A percentile compares a stretch with the other conserved stretches of the same genome.
Conservation (phyloP, 2,113 vertebrate genomes). For the Myotis davidii region DNA sequence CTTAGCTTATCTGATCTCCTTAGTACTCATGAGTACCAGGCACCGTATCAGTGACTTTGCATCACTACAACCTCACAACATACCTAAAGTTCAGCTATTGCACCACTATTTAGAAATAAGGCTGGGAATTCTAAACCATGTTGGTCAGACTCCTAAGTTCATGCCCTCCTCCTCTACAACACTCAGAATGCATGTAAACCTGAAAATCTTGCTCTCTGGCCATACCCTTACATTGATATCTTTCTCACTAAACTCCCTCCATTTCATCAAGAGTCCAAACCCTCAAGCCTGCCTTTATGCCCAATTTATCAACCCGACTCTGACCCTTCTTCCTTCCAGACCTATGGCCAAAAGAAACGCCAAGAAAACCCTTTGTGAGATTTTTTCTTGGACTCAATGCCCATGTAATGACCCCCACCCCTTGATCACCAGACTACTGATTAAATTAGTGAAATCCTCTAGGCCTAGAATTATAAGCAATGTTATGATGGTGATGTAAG, state of each 20-base stretch:
- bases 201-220: not conserved
- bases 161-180: not conserved
- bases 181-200: not conserved
- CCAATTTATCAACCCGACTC: not conserved
- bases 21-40: not conserved
- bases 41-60: not conserved
- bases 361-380: constrained; percentile 8
- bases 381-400: constrained; percentile 8
- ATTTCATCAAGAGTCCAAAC: not conserved
- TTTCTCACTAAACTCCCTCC: not conserved
- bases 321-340: not conserved
- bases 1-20: not conserved
- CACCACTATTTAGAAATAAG: not conserved
- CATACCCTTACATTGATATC: not conserved
- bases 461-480: constrained; percentile 41
- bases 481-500: constrained; percentile 61
- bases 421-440: constrained; percentile 66
- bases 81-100: not conserved
- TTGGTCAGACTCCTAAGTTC: not conserved
- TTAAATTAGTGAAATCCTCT: constrained; percentile 56
- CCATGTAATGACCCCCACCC: not conserved
- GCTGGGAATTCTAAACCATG: not conserved
- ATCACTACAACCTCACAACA: not conserved
- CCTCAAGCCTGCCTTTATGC: not conserved
- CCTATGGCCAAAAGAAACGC: constrained; percentile 39